Evolutionary conservation across 2,113 vertebrate genomes (phyloP).

Genomic region (Gnathonemus echidnorhynchus): DNA sequence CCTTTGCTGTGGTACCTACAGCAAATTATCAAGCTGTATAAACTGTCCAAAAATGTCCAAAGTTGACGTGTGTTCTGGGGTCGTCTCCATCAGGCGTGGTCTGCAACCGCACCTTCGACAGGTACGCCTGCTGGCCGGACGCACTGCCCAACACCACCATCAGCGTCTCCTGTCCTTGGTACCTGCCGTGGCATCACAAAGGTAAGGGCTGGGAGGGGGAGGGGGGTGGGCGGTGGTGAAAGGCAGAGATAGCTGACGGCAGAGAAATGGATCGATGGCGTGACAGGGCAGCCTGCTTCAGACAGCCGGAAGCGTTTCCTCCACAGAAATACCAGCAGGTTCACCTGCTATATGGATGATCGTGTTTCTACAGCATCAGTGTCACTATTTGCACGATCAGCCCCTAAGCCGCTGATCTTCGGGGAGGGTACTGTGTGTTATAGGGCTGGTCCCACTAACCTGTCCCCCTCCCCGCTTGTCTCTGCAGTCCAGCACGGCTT

Average conservation of each 20-base stretch:
- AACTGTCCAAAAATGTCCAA: neutral
- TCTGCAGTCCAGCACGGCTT: constrained; percentile 70
- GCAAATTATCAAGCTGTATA: neutral
- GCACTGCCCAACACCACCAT: constrained; percentile 78
- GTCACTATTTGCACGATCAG: neutral
- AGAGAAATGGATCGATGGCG: neutral
- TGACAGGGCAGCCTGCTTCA: neutral
- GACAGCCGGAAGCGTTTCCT: neutral
- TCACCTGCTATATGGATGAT: neutral
- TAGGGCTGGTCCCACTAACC: no score
- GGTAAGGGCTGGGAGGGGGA: constrained; percentile 54
- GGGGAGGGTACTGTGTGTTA: neutral
- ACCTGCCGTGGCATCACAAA: constrained; percentile 77
- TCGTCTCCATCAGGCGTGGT: constrained; percentile 27
- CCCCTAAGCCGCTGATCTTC: neutral
- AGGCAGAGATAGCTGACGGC: neutral
- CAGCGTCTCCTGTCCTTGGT: constrained; percentile 85
- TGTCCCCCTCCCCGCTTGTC: neutral
- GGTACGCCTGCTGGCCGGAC: constrained; percentile 87
- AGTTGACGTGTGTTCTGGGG: neutral
- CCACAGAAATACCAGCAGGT: neutral
- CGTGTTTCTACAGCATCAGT: neutral
- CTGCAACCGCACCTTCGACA: constrained; percentile 82
- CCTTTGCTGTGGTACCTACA: neutral
- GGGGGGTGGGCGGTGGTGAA: neutral